Conservation (phyloP, 2,113 vertebrate genomes). For the Sinocyclocheilus anophthalmus region DNA sequence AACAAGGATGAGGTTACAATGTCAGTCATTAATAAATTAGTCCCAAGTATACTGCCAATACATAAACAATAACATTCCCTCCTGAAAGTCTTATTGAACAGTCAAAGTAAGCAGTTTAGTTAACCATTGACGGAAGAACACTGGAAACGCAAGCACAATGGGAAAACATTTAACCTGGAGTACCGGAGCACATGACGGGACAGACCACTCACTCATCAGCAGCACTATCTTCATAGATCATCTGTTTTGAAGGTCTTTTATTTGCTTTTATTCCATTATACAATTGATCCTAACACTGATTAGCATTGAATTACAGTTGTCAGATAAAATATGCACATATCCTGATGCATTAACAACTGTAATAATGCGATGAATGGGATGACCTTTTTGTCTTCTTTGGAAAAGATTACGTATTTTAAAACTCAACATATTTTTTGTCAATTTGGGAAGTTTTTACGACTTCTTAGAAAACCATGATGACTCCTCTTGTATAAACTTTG, state of each 20-base stretch:
- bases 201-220: not conserved
- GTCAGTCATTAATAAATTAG: not conserved
- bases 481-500: too few relatives aligned
- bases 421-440: too few relatives aligned
- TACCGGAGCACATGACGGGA: conserved; percentile 15
- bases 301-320: not conserved
- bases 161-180: conserved; percentile 38
- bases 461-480: too few relatives aligned
- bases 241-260: not conserved
- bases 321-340: not conserved
- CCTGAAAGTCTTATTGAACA: conserved; percentile 23
- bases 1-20: not conserved
- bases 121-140: conserved; percentile 43
- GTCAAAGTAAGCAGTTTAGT: conserved; percentile 14
- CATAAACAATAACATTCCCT: not conserved
- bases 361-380: not conserved
- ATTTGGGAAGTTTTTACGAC: too few relatives aligned
- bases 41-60: not conserved
- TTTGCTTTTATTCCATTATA: not conserved
- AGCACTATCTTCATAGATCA: not conserved
- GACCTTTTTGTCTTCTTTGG: not conserved
- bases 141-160: not conserved
- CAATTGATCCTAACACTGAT: not conserved
- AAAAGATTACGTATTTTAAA: not conserved
- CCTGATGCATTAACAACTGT: not conserved